Conservation (phyloP, 2,888 invertebrate genomes). For the Lasioglossum leucozonium region DNA sequence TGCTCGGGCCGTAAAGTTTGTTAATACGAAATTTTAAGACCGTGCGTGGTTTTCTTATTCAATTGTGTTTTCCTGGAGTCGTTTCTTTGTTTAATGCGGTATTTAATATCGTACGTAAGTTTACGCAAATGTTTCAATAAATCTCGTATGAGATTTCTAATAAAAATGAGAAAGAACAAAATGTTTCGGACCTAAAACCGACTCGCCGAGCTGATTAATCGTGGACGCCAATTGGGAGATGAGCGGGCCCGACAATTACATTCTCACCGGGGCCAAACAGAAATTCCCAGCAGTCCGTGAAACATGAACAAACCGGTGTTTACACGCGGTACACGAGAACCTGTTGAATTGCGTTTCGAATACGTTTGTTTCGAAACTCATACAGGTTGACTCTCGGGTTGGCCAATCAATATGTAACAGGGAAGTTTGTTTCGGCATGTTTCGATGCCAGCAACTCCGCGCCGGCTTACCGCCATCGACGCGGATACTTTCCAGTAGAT, state of each 20-base stretch:
- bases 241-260: slow-evolving; percentile 38
- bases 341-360: slow-evolving; percentile 73
- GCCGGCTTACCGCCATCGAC: slow-evolving; percentile 20
- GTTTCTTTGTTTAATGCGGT: too few relatives aligned
- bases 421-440: slow-evolving; percentile 66
- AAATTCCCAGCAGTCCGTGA: slow-evolving; percentile 56
- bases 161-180: too few relatives aligned
- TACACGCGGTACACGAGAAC: slow-evolving; percentile 69
- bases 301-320: slow-evolving; percentile 70
- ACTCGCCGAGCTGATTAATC: slow-evolving; percentile 2
- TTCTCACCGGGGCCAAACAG: slow-evolving; percentile 52
- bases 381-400: slow-evolving; percentile 53
- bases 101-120: too few relatives aligned
- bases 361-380: slow-evolving; percentile 72
- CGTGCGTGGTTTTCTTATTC: too few relatives aligned
- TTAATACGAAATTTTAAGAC: too few relatives aligned
- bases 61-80: too few relatives aligned
- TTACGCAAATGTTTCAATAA: too few relatives aligned
- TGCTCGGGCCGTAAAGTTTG: background rate
- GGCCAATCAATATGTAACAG: slow-evolving; percentile 71
- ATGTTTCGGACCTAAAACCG: too few relatives aligned
- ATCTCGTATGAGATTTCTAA: too few relatives aligned
- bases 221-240: background rate
- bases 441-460: slow-evolving; percentile 31
- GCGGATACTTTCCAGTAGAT: slow-evolving; percentile 49